Conservation (phyloP, 2,797 vertebrate species). For the Leptoclinus maculatus region DNA sequence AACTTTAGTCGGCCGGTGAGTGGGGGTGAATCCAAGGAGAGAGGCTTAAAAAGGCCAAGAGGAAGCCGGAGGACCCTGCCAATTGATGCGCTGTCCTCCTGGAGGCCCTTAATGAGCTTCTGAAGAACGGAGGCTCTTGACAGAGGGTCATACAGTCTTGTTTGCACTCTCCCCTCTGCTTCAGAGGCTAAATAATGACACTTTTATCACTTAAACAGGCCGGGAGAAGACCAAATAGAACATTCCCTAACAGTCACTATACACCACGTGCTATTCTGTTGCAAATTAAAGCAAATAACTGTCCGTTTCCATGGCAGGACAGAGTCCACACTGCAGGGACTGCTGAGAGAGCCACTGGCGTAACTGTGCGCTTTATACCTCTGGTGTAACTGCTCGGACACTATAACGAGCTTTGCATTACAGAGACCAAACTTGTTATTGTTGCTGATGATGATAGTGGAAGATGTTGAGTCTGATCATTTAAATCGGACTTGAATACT, state of each 20-base stretch:
- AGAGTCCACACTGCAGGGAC: constrained; percentile 67
- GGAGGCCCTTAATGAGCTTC: constrained; percentile 90
- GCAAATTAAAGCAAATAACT: constrained; percentile 90
- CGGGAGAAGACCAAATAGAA: constrained; percentile 86
- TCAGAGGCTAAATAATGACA: constrained; percentile 92
- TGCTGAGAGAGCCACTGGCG: constrained; percentile 31
- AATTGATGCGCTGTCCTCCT: constrained; percentile 84
- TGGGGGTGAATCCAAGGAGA: constrained; percentile 44
- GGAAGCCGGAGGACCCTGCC: constrained; percentile 66
- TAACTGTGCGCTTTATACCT: constrained; percentile 3
- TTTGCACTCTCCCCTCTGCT: constrained; percentile 92
- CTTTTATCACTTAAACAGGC: constrained; percentile 95
- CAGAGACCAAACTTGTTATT: not conserved
- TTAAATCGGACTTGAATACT: not conserved
- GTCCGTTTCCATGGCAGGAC: constrained; percentile 81
- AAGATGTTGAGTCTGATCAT: not conserved
- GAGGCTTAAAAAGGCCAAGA: constrained; percentile 50
- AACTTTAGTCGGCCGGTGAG: constrained; percentile 25
- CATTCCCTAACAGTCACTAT: constrained; percentile 93
- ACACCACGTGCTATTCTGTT: constrained; percentile 89
- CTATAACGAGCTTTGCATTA: constrained; percentile 2
- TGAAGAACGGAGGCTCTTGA: constrained; percentile 87
- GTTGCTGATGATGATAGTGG: not conserved
- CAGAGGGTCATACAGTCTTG: constrained; percentile 89
- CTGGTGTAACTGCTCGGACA: not conserved